Base-by-base conservation (phyloP, 1,140 invertebrate genomes). In the Hirudo medicinalis region DNA sequence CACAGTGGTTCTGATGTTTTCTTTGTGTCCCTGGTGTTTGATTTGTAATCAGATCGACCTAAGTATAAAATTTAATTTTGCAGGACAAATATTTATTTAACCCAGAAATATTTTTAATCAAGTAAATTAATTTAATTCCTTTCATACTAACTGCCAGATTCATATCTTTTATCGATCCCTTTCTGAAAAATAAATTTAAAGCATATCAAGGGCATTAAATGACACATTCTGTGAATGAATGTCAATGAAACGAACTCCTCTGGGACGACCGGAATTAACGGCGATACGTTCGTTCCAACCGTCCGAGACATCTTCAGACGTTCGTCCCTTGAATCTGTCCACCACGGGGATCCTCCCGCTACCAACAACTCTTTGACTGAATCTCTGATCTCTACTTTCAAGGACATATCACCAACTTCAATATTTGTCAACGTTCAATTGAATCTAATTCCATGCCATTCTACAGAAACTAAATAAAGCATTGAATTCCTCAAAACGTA, bases 351-450 rank as follows among this genome's bases (percentile, higher is more conserved):
- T 63, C 57, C 57, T 63, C 9, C 57, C 57, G 17, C 57, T 63
- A 2, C 57, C 57, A 15, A 63, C 57, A 22, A 32, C 29, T 25
- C 57, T 22, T 15, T 63, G 57, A 22, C 22, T 25, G 22, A 63
- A 63, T 63, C 57, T 63, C 57, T 63, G 57, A 32, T 63, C 57
- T 63, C 57, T 63, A 4, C 57, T 63, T 49, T 17, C 43, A 49
- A 49, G 4, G 43, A 49, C 13, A 49, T 17, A 49, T 49, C 43
- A 49, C 15, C 43, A 49, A 15, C 11, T 11, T 49, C 43, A 49
- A 49, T 17, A 49, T 13, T 49, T 40, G 4, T 40, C 40, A 40
- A 6, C 4, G 4, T 49, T 49, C 11, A 49, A 15, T 0, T 17
- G 43, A 49, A 15, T 49, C 43, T 49, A 49, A 49, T 15, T 49